Evolutionary conservation across 1,140 invertebrate genomes (phyloP), one percentile per base, ranked within the genome.

Genomic region (Magallana angulata): DNA sequence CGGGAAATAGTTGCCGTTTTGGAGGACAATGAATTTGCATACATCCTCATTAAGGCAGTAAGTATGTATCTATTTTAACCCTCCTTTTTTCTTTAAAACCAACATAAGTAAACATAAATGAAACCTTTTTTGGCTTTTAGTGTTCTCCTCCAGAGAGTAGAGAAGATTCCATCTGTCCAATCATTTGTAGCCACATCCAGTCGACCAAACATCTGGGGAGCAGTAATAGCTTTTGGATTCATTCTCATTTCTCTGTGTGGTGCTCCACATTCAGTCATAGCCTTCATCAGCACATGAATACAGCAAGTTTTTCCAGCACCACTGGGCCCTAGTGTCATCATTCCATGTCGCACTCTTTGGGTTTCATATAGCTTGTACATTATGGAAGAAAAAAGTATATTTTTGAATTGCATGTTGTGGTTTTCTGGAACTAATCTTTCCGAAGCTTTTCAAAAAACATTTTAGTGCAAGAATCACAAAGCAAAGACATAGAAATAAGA

Each of bases 151-250:
- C 98, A 99, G 0, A 99, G 95, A 0, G 98, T 98, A 12, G 98
- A 99, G 94, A 99, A 99, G 90, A 99, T 99, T 0, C 98, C 98
- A 95, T 99, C 98, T 1, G 98, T 99, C 98, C 98, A 99, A 93
- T 99, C 98, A 94, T 99, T 99, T 0, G 98, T 99, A 2, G 98
- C 98, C 0, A 99, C 98, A 94, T 99, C 98, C 48, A 99, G 95
- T 71, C 98, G 96, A 1, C 98, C 98, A 95, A 99, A 99, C 98
- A 99, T 99, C 96, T 99, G 98, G 7, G 98, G 97, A 1, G 98
- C 98, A 84, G 98, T 99, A 90, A 99, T 99, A 60, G 98, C 98
- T 96, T 99, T 99, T 0, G 98, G 98, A 95, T 99, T 99, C 98
- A 99, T 99, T 89, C 98, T 95, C 98, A 99, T 98, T 96, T 99